A percentile compares a stretch with the other conserved stretches of the same genome.
Evolutionary conservation across 2,113 vertebrate genomes (phyloP).

Genomic region (Tonatia bakeri): DNA sequence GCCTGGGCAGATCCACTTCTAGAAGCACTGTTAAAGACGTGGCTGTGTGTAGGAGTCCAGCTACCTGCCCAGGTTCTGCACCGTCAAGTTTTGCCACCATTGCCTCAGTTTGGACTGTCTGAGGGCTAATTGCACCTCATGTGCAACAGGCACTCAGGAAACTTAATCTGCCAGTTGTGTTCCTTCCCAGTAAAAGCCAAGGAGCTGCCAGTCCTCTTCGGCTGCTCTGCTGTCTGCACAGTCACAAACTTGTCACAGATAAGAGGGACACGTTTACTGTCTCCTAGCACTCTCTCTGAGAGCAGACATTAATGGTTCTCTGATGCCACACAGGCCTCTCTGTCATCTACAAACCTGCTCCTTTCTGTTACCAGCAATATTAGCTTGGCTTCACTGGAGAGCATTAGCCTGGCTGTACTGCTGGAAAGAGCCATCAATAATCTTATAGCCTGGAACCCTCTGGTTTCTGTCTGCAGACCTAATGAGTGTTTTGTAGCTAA

Average conservation of each 20-base stretch:
- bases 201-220: not conserved
- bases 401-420: not conserved
- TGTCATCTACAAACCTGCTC: not conserved
- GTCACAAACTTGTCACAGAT: not conserved
- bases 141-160: not conserved
- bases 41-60: not conserved
- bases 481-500: constrained; percentile 22
- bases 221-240: not conserved
- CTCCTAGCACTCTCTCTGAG: not conserved
- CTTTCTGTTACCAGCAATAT: not conserved
- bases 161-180: not conserved
- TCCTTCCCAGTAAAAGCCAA: not conserved
- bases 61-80: constrained; percentile 6
- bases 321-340: not conserved
- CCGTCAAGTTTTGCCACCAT: not conserved
- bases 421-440: not conserved
- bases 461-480: constrained; percentile 37
- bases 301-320: not conserved
- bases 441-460: not conserved
- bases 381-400: not conserved
- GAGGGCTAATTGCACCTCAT: not conserved
- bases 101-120: not conserved
- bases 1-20: constrained; percentile 25
- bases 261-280: not conserved
- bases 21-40: not conserved